Percentiles rank a stretch among this genome's conserved stretches.
phyloP scores from a whole-genome alignment of 2,113 vertebrate genomes.

The Promerops cafer region DNA sequence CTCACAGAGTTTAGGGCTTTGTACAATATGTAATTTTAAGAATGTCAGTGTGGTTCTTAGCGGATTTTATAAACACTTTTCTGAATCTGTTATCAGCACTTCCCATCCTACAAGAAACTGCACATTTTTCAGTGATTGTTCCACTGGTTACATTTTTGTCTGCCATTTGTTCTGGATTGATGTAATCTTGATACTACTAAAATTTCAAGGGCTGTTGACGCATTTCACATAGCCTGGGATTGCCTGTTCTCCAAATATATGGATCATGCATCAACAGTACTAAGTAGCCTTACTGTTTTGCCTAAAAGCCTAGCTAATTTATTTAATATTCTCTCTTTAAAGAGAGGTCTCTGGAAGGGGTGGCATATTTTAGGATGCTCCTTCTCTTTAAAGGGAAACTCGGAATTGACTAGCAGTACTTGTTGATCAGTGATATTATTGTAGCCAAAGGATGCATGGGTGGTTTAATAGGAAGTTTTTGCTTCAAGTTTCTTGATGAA shows the following conservation, averaged over 20 bases:
- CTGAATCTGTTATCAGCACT: constrained; percentile 30
- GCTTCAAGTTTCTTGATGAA: constrained; percentile 56
- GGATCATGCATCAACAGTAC: constrained; percentile 62
- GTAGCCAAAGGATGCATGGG: constrained; percentile 59
- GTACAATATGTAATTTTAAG: constrained; percentile 51
- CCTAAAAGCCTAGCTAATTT: constrained; percentile 57
- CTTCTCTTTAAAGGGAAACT: constrained; percentile 51
- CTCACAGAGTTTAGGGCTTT: constrained; percentile 25
- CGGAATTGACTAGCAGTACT: constrained; percentile 36
- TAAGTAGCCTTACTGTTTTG: constrained; percentile 60
- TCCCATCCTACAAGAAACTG: constrained; percentile 25
- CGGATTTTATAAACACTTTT: constrained; percentile 43
- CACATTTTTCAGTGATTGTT: constrained; percentile 44
- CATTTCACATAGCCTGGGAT: constrained; percentile 48
- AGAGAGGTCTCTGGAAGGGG: constrained; percentile 46
- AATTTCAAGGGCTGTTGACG: constrained; percentile 57
- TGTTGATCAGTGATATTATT: constrained; percentile 56
- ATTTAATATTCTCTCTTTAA: constrained; percentile 51
- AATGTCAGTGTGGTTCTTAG: constrained; percentile 36
- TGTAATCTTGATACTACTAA: constrained; percentile 45
- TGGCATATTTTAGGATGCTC: neutral
- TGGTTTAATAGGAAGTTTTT: constrained; percentile 55
- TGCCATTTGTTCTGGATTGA: constrained; percentile 36
- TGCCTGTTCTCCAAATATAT: constrained; percentile 54
- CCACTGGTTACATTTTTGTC: constrained; percentile 31